phyloP scores from a whole-genome alignment of 1,140 invertebrate genomes.

The Drosophila sproati region DNA sequence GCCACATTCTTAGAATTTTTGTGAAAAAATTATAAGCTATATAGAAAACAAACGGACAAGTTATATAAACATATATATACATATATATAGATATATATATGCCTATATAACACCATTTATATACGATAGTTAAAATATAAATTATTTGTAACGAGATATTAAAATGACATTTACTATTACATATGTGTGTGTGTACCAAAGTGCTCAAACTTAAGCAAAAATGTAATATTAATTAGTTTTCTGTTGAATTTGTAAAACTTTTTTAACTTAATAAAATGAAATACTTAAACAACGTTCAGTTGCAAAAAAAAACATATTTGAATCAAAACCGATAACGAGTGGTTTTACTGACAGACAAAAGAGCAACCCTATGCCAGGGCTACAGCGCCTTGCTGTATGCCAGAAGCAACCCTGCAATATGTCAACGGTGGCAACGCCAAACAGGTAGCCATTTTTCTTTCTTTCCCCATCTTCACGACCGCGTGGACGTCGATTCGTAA shows the following conservation, averaged over 20 bases:
- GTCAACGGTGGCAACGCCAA: constrained; percentile 46
- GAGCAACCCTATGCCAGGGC: constrained; percentile 4
- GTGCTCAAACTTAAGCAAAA: constrained; percentile 70
- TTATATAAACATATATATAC: constrained; percentile 35
- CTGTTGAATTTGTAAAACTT: constrained; percentile 71
- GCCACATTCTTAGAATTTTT: constrained; percentile 57
- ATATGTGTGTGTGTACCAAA: constrained; percentile 70
- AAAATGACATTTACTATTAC: constrained; percentile 61
- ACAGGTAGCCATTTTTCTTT: constrained; percentile 72
- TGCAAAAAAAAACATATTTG: background rate
- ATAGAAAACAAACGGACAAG: constrained; percentile 52
- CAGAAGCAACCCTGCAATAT: constrained; percentile 24
- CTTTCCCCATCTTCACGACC: constrained; percentile 73
- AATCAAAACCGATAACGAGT: background rate
- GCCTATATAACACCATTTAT: constrained; percentile 53
- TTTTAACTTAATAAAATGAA: constrained; percentile 71
- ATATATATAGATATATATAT: constrained; percentile 19
- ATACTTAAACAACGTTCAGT: constrained; percentile 28
- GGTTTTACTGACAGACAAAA: background rate
- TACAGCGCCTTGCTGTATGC: background rate
- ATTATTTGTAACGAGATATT: constrained; percentile 55
- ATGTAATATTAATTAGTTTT: constrained; percentile 63
- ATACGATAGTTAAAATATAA: constrained; percentile 56
- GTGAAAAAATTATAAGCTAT: constrained; percentile 48
- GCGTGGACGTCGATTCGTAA: constrained; percentile 77